Base-by-base conservation (phyloP, 2,113 vertebrate genomes). In the Podilymbus podiceps region DNA sequence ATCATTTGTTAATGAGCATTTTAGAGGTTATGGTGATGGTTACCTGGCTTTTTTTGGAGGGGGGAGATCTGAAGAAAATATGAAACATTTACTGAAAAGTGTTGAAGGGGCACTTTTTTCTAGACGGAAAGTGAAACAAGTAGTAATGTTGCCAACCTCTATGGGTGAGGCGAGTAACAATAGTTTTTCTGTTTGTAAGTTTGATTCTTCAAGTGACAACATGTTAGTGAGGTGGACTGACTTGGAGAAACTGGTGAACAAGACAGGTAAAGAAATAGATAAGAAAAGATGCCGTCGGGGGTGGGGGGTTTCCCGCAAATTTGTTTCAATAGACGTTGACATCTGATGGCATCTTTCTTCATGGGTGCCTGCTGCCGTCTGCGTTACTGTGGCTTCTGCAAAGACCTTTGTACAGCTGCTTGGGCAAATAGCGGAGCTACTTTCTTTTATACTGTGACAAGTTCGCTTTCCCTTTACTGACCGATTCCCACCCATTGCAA, bases 301-400 rank as follows among this genome's bases (percentile, higher is more conserved):
- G 24, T 28, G 27, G 52, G 27, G 25, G 3, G 1, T 27, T 55
- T 14, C 44, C 12, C 5, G 3, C 0, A 25, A 1, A 35, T 76
- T 76, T 63, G 4, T 77, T 82, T 80, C 62, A 58, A 1, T 30
- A 76, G 35, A 22, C 5, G 0, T 35, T 80, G 78, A 56, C 33
- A 18, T 79, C 22, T 84, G 75, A 24, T 0, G 2, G 4, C 8
- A 11, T n/a, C 30, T 78, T n/a, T 72, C 35, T 63, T 73, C 4
- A 0, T 40, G 9, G 4, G 11, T 24, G 47, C 38, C 46, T 72
- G 38, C 28, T 53, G 47, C 5, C 0, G 1, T 63, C 52, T 44
- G 5, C 2, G 0, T 81, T 78, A 15, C 33, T 53, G 67, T 66
- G 60, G 21, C 24, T 93, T 85, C 88, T 72, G 55, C 38, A 49